Base-by-base conservation (phyloP, 2,113 vertebrate species). In the Pagrus major region DNA sequence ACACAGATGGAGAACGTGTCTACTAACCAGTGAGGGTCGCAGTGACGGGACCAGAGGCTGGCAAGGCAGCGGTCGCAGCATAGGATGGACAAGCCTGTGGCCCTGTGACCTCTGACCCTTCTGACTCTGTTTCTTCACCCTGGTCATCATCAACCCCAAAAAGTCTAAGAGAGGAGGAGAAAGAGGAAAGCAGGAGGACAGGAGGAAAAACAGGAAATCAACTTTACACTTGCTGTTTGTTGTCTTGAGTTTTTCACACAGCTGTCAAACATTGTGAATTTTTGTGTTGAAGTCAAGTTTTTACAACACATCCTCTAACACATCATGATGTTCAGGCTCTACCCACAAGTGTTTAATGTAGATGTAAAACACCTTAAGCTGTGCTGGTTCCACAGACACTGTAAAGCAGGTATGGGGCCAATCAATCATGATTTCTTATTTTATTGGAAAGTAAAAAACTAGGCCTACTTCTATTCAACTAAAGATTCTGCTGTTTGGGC, bases 51-150 rank as follows among this genome's bases (percentile, higher is more conserved):
- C 92, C 93, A 0, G 93, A 71, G 63, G 96, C 96, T 37, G 96
- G 96, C 81, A 96, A 95, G 85, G 97, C 97, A 63, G 96, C 97
- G 0, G 97, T 98, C 6, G 97, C 97, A 65, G 97, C 97, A 0
- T 99, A 99, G 29, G 97, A 96, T 70, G 96, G 96, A 93, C 93
- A 95, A 74, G 93, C 81, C 1, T 94, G 87, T 61, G 71, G 90
- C 81, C 88, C 86, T 54, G 95, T 85, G 0, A 93, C 91, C 75
- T 96, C 95, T 87, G 94, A 93, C 71, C 92, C 94, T 49, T 96
- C 96, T 78, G 93, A 89, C 79, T 94, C 92, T 21, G 90, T 89
- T 29, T 9, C 67, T 15, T 88, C 85, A 35, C 7, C 64, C 1
- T 93, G 89, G 12, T 86, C 73, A 59, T 95, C 91, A 88, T 92